Evolutionary conservation across 23 tunicate species (phyloP), one percentile per base, ranked within the genome.

Genomic region (Corella eumyota): DNA sequence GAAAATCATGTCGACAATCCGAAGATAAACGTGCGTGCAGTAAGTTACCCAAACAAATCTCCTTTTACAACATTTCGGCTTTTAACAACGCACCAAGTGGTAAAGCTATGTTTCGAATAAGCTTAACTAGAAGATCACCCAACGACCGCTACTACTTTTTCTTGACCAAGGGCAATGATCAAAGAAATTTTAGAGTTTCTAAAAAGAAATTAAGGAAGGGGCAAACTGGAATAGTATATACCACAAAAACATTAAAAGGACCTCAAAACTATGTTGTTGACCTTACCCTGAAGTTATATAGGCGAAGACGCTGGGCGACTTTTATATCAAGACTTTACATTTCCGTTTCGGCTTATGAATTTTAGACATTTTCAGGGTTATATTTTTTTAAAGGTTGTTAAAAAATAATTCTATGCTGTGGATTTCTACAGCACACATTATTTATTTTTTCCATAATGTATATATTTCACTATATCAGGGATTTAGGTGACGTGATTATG

Each of bases 191-290:
- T 49, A 61, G 68, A 45, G 81, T 78, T 13, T 22, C 54, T 36
- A 88, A 73, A 47, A 62, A 70, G 0, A 78, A 38, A 27, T 56
- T 53, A 27, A 59, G 61, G 13, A 70, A 59, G 50, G 71, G 96
- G 4, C 66, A 62, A 31, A 68, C 81, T 27, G 96, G 96, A 0
- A 64, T 88, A 19, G 81, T 88, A 13, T 88, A 67, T 27, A 57
- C 96, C 9, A 83, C 80, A 56, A 45, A 49, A 47, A 56, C 27
- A 20, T 59, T 88, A 6, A 32, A 2, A 29, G 96, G 96, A 2
- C 96, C 96, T 2, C 60, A 56, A 26, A 88, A 88, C 40, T 88
- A 72, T 55, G 74, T 62, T 21, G 45, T 88, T 51, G 96, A 88
- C 33, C 73, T 88, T 50, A 88, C 81, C 30, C 71, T 88, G 37